Conservation (phyloP, 2,797 vertebrate species). For the Bovichtus diacanthus region DNA sequence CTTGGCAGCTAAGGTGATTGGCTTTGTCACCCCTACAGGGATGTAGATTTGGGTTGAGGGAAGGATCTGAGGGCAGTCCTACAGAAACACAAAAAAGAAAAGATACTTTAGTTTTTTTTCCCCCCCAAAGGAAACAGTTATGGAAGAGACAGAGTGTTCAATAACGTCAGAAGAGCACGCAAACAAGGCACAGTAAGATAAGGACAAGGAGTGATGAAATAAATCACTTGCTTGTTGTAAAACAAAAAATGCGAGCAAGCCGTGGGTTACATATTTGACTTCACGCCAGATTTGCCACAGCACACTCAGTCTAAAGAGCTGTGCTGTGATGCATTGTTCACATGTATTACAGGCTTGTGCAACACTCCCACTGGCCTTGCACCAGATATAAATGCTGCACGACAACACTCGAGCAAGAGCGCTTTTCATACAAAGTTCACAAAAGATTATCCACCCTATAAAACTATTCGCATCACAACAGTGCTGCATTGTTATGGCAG, state of each 20-base stretch:
- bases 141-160: slow-evolving; percentile 3
- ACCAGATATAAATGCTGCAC: slow-evolving; percentile 43
- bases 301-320: slow-evolving; percentile 18
- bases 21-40: slow-evolving; percentile 95
- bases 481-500: slow-evolving; percentile 35
- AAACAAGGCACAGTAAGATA: slow-evolving; percentile 33
- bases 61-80: slow-evolving; percentile 98
- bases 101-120: slow-evolving; percentile 10
- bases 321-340: slow-evolving; percentile 27
- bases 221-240: slow-evolving; percentile 33
- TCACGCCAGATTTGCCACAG: slow-evolving; percentile 33
- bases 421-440: slow-evolving; percentile 40
- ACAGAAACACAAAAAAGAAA: slow-evolving; percentile 31
- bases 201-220: slow-evolving; percentile 45
- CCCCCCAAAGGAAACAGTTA: neutral
- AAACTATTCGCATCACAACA: slow-evolving; percentile 44
- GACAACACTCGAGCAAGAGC: slow-evolving; percentile 27
- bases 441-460: slow-evolving; percentile 42
- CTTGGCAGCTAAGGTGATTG: slow-evolving; percentile 94
- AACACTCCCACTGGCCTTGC: slow-evolving; percentile 51
- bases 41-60: slow-evolving; percentile 97
- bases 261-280: slow-evolving; percentile 34
- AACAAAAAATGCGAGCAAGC: slow-evolving; percentile 12
- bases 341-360: slow-evolving; percentile 38
- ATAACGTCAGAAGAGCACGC: slow-evolving; percentile 18